Base-by-base conservation (phyloP, 2,888 invertebrate species). In the Abscondita cerata region DNA sequence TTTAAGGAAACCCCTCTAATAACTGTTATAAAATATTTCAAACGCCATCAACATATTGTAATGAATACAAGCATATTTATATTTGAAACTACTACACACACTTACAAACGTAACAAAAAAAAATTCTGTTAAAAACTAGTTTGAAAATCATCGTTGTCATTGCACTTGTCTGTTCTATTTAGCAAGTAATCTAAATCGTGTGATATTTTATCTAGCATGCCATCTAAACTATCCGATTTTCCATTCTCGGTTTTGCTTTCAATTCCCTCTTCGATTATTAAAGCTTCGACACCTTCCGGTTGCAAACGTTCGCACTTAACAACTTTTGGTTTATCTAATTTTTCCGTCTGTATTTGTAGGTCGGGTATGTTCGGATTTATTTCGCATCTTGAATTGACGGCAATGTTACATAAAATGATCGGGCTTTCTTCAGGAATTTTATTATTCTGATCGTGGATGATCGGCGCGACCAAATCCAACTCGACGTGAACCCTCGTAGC, bases 151-250 rank as follows among this genome's bases (percentile, higher is more conserved):
- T 58, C 56, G 47, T 47, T 13, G 18, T 50, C 48, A 8, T 12
- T 1, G 15, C 36, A 12, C 19, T 52, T 25, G 0, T 46, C 56
- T 11, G 41, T 50, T 31, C 64, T 38, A 36, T 92, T 92, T 62
- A 93, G 81, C 70, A 93, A 81, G 81, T 92, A 93, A 80, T 93
- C 91, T 70, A 93, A 81, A 81, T 93, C 93, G 74, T 89, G 89
- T 1, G 91, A 89, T 73, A 93, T 93, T 75, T 91, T 87, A 81
- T 91, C 89, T 51, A 93, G 81, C 84, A 93, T 89, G 59, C 87
- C 88, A 70, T 86, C 86, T 33, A 82, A 68, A 62, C 78, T 81
- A 64, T 79, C 78, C 0, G 20, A 18, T 13, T 52, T 25, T 25
- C 50, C 54, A n/a, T 33, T 12, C 18, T 46, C 20, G 16, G 3